A percentile compares a stretch with the other conserved stretches of the same genome.
phyloP scores from a whole-genome alignment of 1,140 invertebrate genomes.

The Heliothis virescens region DNA sequence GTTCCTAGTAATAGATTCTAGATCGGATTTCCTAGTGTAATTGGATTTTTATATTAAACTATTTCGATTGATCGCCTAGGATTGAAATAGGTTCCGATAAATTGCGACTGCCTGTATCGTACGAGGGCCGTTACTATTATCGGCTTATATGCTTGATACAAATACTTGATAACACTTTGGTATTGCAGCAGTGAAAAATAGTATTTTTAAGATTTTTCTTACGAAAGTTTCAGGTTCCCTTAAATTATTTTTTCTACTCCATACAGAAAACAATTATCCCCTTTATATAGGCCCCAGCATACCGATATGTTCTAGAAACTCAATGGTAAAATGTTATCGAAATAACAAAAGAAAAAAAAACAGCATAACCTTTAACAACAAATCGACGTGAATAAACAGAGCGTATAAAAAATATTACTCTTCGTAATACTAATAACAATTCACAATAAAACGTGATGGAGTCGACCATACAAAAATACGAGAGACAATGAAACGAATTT shows the following conservation, averaged over 20 bases:
- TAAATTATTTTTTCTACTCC: too few species aligned
- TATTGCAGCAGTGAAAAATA: too few species aligned
- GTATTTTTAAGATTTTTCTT: too few species aligned
- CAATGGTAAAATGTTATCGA: not conserved
- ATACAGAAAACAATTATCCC: too few species aligned
- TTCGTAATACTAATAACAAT: conserved; percentile 21
- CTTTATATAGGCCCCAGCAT: too few species aligned
- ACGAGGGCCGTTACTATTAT: not conserved
- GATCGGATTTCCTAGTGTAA: not conserved
- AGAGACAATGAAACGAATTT: conserved; percentile 47
- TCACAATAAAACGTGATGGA: conserved; percentile 31
- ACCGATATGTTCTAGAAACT: too few species aligned
- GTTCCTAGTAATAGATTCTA: not conserved
- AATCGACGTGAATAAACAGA: conserved; percentile 2
- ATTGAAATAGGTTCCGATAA: conserved; percentile 27
- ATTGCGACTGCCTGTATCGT: conserved; percentile 1
- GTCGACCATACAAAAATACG: conserved; percentile 8
- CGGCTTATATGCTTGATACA: not conserved
- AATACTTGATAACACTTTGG: not conserved
- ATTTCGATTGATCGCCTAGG: not conserved
- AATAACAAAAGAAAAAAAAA: not conserved
- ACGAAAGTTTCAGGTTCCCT: too few species aligned
- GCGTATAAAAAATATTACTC: not conserved
- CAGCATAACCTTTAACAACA: not conserved
- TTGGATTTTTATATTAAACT: conserved; percentile 13